Percentiles rank a stretch among this genome's conserved stretches.
phyloP scores from a whole-genome alignment of 1,140 invertebrate species.

The Brachionus angularis region DNA sequence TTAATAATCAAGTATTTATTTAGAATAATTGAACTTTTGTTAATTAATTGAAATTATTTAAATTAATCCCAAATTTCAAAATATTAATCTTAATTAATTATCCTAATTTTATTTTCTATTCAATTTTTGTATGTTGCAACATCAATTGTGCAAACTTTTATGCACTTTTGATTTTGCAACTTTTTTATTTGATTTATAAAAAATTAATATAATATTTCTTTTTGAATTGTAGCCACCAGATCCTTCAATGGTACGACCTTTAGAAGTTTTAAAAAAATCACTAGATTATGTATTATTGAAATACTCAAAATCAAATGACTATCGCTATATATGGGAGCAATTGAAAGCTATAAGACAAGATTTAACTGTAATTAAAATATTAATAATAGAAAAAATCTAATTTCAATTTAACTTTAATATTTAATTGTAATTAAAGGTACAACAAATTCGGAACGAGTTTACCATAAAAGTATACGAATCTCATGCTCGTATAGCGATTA shows the following conservation, averaged over 20 bases:
- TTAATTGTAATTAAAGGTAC: constrained; percentile 66
- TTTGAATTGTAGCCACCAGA: constrained; percentile 73
- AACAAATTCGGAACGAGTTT: constrained; percentile 86
- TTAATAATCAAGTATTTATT: no score
- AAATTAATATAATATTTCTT: no score
- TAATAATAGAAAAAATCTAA: constrained; percentile 43
- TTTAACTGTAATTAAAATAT: constrained; percentile 72
- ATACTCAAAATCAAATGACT: constrained; percentile 83
- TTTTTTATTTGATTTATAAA: no score
- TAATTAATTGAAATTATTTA: no score
- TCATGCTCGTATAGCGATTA: constrained; percentile 65
- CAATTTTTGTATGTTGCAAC: no score
- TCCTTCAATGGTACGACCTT: constrained; percentile 79
- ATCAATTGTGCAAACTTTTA: no score
- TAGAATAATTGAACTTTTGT: no score
- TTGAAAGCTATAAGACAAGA: constrained; percentile 97
- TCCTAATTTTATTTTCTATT: no score
- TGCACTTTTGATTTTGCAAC: no score
- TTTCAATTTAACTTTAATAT: constrained; percentile 34
- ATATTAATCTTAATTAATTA: no score
- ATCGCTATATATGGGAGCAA: constrained; percentile 93
- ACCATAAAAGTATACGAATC: constrained; percentile 96
- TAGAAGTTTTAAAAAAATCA: constrained; percentile 75
- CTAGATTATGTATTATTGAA: constrained; percentile 81
- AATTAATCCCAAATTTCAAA: no score